phyloP scores from a whole-genome alignment of 1,140 invertebrate species.

The Gyrodactylus bullatarudis region DNA sequence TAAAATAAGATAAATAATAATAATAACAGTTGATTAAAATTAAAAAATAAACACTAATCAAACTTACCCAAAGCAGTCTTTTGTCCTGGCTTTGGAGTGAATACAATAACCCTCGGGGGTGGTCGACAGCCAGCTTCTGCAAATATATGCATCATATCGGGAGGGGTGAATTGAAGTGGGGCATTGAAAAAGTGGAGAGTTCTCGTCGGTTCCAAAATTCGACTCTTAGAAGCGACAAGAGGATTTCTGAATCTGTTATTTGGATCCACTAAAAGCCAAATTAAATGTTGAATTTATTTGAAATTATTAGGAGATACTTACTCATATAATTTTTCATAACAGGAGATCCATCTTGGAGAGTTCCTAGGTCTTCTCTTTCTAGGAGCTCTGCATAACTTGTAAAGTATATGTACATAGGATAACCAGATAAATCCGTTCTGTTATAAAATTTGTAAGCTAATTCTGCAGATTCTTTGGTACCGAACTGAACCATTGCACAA shows the following conservation, averaged over 20 bases:
- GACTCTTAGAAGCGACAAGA: not conserved
- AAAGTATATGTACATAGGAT: not conserved
- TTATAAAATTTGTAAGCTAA: not conserved
- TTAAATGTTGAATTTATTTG: not conserved
- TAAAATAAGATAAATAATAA: not conserved
- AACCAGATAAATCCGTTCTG: not conserved
- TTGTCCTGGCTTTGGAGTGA: slow-evolving; percentile 1
- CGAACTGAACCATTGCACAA: slow-evolving; percentile 4
- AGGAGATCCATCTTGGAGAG: not conserved
- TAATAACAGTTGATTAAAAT: not conserved
- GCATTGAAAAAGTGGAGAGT: slow-evolving; percentile 7
- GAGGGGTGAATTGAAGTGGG: not conserved
- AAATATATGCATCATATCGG: slow-evolving; percentile 3
- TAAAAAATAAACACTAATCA: not conserved
- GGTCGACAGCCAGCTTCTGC: not conserved
- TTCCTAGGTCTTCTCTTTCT: not conserved
- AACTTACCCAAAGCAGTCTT: not conserved
- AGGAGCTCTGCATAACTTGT: not conserved
- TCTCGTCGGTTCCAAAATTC: slow-evolving; percentile 2
- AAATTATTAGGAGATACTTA: not conserved
- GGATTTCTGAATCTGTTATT: slow-evolving; percentile 3
- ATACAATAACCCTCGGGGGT: not conserved
- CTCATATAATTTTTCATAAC: slow-evolving; percentile 2
- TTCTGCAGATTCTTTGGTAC: not conserved
- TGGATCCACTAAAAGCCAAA: not conserved